A percentile compares a stretch with the other conserved stretches of the same genome.
phyloP scores from a whole-genome alignment of 2,113 vertebrate genomes.

The Brienomyrus brachyistius region DNA sequence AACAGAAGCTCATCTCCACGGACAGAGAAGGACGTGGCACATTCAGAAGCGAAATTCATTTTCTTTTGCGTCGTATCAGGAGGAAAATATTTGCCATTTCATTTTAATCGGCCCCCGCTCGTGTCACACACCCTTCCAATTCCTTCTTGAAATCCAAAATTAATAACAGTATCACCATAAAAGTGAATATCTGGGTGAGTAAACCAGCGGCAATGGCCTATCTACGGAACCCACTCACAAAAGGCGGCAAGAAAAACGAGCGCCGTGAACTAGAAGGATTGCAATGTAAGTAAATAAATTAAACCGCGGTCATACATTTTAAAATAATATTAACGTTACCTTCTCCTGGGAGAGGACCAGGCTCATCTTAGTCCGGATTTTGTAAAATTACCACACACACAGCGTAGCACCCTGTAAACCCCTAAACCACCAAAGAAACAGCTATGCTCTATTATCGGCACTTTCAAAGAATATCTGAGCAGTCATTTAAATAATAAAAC shows the following conservation, averaged over 20 bases:
- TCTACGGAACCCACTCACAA: not conserved
- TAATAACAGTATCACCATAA: not conserved
- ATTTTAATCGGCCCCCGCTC: not conserved
- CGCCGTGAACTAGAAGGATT: not conserved
- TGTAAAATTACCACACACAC: not conserved
- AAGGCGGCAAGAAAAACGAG: not conserved
- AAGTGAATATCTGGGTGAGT: not conserved
- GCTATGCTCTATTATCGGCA: not conserved
- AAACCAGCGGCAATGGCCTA: not conserved
- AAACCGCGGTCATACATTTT: not conserved
- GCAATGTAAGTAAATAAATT: not conserved
- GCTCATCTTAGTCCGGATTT: conserved; percentile 50
- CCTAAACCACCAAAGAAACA: not conserved
- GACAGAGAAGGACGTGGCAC: not conserved
- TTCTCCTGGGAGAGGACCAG: conserved; percentile 45
- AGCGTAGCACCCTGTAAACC: not conserved
- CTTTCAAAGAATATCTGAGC: not conserved
- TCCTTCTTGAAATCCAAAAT: not conserved
- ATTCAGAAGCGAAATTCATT: not conserved
- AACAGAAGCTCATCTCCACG: not conserved
- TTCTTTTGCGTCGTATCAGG: not conserved
- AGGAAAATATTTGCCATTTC: not conserved
- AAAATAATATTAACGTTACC: not conserved
- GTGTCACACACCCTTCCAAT: not conserved
- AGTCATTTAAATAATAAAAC: not conserved